A percentile compares a stretch with the other conserved stretches of the same genome.
phyloP scores from a whole-genome alignment of 2,113 vertebrate species.

The Hemiscyllium ocellatum region DNA sequence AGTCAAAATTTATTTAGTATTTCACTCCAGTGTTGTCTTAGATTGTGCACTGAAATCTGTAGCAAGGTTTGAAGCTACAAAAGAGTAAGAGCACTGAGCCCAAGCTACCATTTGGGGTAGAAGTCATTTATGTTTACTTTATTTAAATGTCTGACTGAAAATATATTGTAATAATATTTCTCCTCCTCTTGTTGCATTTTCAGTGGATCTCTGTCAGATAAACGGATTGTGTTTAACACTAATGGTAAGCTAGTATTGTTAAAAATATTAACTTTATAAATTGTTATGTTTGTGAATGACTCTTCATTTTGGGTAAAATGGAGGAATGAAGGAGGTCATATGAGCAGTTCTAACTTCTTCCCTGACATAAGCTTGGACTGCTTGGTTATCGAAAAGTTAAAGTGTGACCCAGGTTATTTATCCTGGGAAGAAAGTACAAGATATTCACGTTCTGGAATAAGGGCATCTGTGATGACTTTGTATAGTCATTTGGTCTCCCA shows the following conservation, averaged over 20 bases:
- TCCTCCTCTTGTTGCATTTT: conserved; percentile 47
- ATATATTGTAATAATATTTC: not conserved
- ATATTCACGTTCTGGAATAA: not conserved
- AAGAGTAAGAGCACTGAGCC: not conserved
- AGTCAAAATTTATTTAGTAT: not conserved
- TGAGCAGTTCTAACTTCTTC: not conserved
- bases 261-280: not conserved
- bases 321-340: not conserved
- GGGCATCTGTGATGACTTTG: not conserved
- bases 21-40: not conserved
- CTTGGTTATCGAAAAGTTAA: not conserved
- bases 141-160: not conserved
- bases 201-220: conserved; percentile 75
- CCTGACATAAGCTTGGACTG: not conserved
- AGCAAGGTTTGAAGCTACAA: not conserved
- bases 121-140: not conserved
- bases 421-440: not conserved
- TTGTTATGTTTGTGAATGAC: not conserved
- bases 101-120: not conserved
- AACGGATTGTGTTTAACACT: conserved; percentile 66
- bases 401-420: not conserved
- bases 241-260: conserved; percentile 62
- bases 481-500: not conserved
- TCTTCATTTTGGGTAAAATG: not conserved
- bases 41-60: not conserved